These are phyloP conservation scores for Benitochromis conjunctus DNA, from an alignment of 2,113 vertebrate genomes.

Conservation along the genomic window DNA sequence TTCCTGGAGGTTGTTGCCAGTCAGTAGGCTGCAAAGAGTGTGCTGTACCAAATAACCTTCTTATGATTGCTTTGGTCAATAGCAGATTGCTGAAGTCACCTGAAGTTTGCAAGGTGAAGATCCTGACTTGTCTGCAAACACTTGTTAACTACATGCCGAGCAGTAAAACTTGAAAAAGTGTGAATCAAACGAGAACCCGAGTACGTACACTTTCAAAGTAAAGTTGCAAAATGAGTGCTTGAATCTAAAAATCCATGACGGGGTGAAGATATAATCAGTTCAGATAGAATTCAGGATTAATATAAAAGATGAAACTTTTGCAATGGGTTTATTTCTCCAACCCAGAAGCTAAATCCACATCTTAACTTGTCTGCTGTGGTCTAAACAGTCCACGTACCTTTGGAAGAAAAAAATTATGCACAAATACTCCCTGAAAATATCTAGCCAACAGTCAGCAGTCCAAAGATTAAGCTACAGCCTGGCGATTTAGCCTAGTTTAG, in stretches of 20 bases:
- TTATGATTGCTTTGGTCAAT: not conserved
- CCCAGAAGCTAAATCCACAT: not conserved
- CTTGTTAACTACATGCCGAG: not conserved
- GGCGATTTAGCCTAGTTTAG: not conserved
- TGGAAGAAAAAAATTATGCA: not conserved
- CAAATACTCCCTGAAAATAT: not conserved
- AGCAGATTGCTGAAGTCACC: not conserved
- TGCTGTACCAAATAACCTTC: not conserved
- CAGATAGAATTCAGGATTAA: not conserved
- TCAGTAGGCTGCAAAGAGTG: not conserved
- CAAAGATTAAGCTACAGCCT: not conserved
- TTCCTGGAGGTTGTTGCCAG: not conserved
- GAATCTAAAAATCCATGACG: not conserved
- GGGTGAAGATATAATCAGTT: not conserved
- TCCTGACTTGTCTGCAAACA: not conserved
- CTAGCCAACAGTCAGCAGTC: not conserved
- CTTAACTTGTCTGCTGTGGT: not conserved
- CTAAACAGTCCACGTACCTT: not conserved
- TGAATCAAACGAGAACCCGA: not conserved
- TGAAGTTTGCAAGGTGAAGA: not conserved
- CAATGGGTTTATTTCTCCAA: not conserved
- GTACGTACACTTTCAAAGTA: not conserved
- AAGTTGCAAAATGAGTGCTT: not conserved
- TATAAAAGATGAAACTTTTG: not conserved
- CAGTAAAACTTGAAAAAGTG: not conserved